Percentiles rank a stretch among this genome's conserved stretches.
Evolutionary conservation across 2,113 vertebrate genomes (phyloP).

Genomic region (Tonatia bakeri): DNA sequence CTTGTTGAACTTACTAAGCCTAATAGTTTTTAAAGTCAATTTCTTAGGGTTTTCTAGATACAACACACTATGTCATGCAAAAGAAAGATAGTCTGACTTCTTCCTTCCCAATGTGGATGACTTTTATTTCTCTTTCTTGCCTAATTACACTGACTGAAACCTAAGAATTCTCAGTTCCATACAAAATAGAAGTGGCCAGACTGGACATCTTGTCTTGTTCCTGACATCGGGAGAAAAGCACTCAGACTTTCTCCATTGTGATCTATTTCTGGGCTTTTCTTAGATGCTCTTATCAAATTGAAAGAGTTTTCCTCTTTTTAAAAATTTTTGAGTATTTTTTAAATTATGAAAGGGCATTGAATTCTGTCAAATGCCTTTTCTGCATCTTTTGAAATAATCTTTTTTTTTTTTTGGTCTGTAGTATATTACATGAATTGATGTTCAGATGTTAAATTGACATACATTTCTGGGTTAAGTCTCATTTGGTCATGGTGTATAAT

Average conservation of each 20-base stretch:
- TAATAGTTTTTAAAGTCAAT: background rate
- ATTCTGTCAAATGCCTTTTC: background rate
- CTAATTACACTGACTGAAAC: background rate
- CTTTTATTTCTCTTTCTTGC: background rate
- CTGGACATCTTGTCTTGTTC: background rate
- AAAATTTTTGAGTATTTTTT: background rate
- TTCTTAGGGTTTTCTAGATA: background rate
- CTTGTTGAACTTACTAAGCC: background rate
- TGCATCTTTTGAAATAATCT: background rate
- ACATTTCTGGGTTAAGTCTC: background rate
- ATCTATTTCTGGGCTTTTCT: background rate
- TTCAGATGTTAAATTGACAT: slow-evolving; percentile 28
- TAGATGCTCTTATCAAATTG: background rate
- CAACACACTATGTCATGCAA: background rate
- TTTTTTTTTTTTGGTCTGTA: slow-evolving; percentile 29
- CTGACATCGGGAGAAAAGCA: background rate
- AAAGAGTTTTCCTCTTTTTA: background rate
- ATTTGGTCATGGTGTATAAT: background rate
- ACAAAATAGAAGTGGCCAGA: background rate
- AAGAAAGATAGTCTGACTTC: background rate
- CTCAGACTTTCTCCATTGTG: background rate
- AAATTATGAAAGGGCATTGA: background rate
- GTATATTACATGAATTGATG: background rate
- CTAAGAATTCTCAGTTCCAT: background rate
- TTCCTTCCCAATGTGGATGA: background rate